Percentiles rank a stretch among this genome's conserved stretches.
phyloP scores from a whole-genome alignment of 2,888 invertebrate genomes.

The Palloptera scutellata region DNA sequence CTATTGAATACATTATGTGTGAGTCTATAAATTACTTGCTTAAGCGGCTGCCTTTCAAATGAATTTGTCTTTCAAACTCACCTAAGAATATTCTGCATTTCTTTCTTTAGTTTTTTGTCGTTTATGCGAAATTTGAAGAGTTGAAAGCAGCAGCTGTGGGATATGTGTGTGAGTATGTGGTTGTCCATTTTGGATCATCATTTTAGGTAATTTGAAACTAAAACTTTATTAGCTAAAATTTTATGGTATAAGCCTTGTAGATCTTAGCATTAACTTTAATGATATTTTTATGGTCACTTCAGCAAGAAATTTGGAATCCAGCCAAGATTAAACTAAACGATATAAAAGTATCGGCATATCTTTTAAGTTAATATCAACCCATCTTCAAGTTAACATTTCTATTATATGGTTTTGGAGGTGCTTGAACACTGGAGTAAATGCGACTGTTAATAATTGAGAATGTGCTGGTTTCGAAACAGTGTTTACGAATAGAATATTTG shows the following conservation, averaged over 20 bases:
- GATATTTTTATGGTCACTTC: no score
- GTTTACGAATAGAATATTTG: no score
- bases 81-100: not conserved
- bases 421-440: no score
- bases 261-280: no score
- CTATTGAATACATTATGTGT: slow-evolving; percentile 29
- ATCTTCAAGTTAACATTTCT: no score
- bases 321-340: no score
- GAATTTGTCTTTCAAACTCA: slow-evolving; percentile 57
- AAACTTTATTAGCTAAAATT: slow-evolving; percentile 26
- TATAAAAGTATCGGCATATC: no score
- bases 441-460: no score
- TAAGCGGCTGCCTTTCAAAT: slow-evolving; percentile 47
- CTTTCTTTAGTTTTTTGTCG: not conserved
- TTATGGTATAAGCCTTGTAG: not conserved
- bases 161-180: slow-evolving; percentile 1
- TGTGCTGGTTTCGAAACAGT: no score
- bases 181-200: not conserved
- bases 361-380: no score
- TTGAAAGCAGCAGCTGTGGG: slow-evolving; percentile 22
- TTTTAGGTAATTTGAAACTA: slow-evolving; percentile 22
- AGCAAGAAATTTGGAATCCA: no score
- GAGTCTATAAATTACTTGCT: slow-evolving; percentile 58
- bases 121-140: slow-evolving; percentile 2
- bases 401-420: no score